These are phyloP conservation scores for Nineta flava DNA, from an alignment of 2,888 invertebrate species.

Conservation along the genomic window DNA sequence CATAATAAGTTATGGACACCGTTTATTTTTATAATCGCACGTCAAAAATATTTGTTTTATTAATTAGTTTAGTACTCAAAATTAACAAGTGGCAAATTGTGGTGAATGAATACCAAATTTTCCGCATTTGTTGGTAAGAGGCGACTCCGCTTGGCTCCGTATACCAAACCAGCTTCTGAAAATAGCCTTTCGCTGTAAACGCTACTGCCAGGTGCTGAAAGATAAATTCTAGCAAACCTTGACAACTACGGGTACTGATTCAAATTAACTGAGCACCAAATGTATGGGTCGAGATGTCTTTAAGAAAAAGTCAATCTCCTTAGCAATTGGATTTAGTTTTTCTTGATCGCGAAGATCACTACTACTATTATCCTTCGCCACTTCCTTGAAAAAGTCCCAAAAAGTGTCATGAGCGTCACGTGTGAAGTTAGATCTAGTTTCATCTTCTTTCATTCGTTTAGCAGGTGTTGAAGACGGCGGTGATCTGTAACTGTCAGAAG, in stretches of 20 bases:
- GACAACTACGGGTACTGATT: no score
- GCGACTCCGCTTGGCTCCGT: slow-evolving; percentile 13
- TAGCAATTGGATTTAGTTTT: slow-evolving; percentile 16
- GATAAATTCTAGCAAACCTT: no score
- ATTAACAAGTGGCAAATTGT: background rate
- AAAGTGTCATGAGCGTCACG: slow-evolving; percentile 12
- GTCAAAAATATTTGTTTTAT: background rate
- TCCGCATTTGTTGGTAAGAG: slow-evolving; percentile 6
- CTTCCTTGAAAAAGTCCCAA: slow-evolving; percentile 14
- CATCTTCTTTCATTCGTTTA: slow-evolving; percentile 14
- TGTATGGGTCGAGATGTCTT: slow-evolving; percentile 14
- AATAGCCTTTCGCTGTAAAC: no score
- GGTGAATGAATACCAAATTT: background rate
- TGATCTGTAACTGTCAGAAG: slow-evolving; percentile 8
- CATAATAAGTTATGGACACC: background rate
- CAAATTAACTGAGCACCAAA: no score
- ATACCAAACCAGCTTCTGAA: slow-evolving; percentile 15
- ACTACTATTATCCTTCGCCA: slow-evolving; percentile 11
- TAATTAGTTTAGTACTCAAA: background rate
- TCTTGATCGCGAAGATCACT: slow-evolving; percentile 10
- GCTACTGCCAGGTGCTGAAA: no score
- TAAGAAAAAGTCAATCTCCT: slow-evolving; percentile 15
- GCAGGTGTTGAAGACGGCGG: slow-evolving; percentile 7
- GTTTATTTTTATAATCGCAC: background rate
- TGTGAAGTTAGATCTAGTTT: slow-evolving; percentile 12